Evolutionary conservation across 2,797 vertebrate genomes (phyloP).

Genomic region (Cynodonichthys magdalenae): DNA sequence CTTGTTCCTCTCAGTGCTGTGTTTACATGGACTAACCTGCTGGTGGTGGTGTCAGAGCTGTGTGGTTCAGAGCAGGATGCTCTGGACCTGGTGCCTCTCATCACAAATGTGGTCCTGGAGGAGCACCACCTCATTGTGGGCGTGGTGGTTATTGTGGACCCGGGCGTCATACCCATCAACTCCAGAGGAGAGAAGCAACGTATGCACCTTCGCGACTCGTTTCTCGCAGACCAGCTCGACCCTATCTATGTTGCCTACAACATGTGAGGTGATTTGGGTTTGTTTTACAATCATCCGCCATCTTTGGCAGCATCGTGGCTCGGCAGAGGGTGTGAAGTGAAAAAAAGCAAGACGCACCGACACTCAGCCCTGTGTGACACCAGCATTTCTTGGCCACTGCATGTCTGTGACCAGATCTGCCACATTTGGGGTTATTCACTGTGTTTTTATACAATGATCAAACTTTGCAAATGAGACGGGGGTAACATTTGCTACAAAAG

Average conservation of each 20-base stretch:
- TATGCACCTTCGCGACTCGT: conserved; percentile 98
- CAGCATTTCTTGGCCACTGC: conserved; percentile 68
- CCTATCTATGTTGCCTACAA: conserved; percentile 99
- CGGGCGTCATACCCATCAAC: conserved; percentile 97
- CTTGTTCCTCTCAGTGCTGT: conserved; percentile 84
- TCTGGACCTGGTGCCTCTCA: conserved; percentile 94
- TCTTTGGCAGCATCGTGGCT: conserved; percentile 28
- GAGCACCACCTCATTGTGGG: conserved; percentile 98
- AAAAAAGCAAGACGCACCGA: conserved; percentile 47
- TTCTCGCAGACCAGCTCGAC: conserved; percentile 96
- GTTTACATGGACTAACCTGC: conserved; percentile 98
- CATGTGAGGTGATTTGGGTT: conserved; percentile 83
- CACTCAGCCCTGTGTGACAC: conserved; percentile 55
- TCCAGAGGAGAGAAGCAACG: conserved; percentile 98
- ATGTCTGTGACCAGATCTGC: conserved; percentile 64
- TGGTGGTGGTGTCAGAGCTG: conserved; percentile 97
- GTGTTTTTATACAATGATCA: conserved; percentile 62
- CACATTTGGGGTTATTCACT: conserved; percentile 68
- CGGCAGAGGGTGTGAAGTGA: conserved; percentile 31
- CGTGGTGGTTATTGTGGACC: conserved; percentile 97
- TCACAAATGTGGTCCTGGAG: conserved; percentile 97
- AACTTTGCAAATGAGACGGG: conserved; percentile 43
- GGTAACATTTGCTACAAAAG: conserved; percentile 29
- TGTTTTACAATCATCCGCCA: background rate
- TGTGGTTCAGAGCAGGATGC: conserved; percentile 98